Evolutionary conservation across 2,113 vertebrate genomes (phyloP).

Genomic region (Pontoporia blainvillei): DNA sequence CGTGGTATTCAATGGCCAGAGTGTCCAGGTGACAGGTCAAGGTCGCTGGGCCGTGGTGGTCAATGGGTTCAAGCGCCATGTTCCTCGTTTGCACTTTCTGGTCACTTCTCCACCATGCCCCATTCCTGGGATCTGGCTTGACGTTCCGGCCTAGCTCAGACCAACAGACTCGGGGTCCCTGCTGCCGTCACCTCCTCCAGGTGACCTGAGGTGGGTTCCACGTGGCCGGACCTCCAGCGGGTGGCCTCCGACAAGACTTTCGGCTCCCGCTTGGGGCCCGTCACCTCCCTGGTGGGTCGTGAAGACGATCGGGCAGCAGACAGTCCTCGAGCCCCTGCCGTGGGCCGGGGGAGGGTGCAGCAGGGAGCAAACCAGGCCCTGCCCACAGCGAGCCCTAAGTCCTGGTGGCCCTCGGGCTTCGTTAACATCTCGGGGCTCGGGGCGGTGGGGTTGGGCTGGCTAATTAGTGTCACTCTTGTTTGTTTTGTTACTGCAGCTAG

Average conservation of each 20-base stretch:
- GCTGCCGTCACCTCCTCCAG: not conserved
- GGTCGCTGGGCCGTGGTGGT: not conserved
- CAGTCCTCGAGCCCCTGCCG: not conserved
- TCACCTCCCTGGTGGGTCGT: not conserved
- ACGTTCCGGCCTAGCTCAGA: rapidly evolving
- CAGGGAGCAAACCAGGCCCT: not conserved
- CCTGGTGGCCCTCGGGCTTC: too few species aligned
- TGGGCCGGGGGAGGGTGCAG: rapidly evolving
- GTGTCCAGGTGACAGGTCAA: not conserved
- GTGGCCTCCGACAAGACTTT: not conserved
- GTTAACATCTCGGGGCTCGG: too few species aligned
- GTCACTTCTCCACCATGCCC: rapidly evolving
- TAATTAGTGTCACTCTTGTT: not conserved
- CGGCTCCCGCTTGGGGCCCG: rapidly evolving
- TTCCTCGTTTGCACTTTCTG: not conserved
- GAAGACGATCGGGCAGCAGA: not conserved
- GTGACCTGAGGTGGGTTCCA: not conserved
- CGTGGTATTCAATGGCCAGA: not conserved
- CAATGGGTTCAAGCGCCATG: rapidly evolving
- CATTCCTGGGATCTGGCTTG: not conserved
- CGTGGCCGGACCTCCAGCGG: rapidly evolving
- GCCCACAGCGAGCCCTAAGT: rapidly evolving
- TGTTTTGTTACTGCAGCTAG: not conserved
- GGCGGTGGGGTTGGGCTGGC: not conserved
- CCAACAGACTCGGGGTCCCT: not conserved